phyloP scores from a whole-genome alignment of 2,797 vertebrate genomes.

The Eulemur albifrons region DNA sequence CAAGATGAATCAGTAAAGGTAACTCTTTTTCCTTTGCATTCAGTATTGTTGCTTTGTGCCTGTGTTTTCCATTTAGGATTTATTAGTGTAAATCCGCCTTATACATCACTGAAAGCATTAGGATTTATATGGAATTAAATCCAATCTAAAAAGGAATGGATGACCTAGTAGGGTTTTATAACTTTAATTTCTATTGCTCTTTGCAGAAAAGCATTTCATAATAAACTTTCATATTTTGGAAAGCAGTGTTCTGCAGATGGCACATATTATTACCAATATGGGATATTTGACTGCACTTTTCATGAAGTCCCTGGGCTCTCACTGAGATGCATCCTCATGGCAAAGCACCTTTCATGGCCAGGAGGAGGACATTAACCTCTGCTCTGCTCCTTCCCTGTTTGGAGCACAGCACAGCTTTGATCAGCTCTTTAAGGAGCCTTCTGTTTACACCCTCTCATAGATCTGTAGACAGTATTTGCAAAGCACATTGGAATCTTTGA shows the following conservation, averaged over 20 bases:
- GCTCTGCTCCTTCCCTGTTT: background rate
- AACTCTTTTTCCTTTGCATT: constrained; percentile 44
- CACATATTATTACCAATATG: background rate
- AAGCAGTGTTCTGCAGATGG: background rate
- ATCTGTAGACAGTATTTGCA: background rate
- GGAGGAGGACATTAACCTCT: background rate
- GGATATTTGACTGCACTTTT: background rate
- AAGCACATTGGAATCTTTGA: background rate
- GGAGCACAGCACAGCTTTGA: background rate
- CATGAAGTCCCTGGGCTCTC: background rate
- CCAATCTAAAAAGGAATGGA: background rate
- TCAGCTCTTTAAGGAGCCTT: background rate
- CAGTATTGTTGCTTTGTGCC: constrained; percentile 10
- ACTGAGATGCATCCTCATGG: background rate
- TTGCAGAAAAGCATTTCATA: constrained; percentile 11
- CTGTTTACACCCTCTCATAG: background rate
- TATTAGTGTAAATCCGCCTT: constrained; percentile 6
- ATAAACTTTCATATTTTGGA: constrained; percentile 14
- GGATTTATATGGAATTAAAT: constrained; percentile 9
- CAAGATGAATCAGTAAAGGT: background rate
- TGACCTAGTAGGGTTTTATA: background rate
- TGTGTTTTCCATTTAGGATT: constrained; percentile 40
- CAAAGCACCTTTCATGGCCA: background rate
- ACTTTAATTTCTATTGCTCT: constrained; percentile 39
- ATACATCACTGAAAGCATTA: constrained; percentile 7